A percentile compares a stretch with the other conserved stretches of the same genome.
phyloP scores from a whole-genome alignment of 2,888 invertebrate genomes.

The Cryptocheilus praepositus region DNA sequence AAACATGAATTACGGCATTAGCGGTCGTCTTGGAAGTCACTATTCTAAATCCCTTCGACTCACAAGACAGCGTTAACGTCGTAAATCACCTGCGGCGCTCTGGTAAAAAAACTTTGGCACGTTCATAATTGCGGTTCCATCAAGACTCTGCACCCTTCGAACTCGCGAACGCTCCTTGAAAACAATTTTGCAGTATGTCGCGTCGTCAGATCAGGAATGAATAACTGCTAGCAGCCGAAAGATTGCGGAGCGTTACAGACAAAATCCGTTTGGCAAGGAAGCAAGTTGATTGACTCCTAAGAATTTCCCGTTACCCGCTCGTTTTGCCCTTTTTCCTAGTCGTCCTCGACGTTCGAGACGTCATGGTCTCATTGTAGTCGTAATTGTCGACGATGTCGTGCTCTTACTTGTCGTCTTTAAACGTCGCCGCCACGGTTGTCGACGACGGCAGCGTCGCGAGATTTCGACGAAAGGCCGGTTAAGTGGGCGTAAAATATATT shows the following conservation, averaged over 20 bases:
- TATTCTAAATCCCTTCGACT: constrained; percentile 13
- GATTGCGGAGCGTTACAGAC: constrained; percentile 25
- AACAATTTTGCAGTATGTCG: too few species aligned
- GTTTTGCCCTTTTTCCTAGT: background rate
- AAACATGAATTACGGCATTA: constrained; percentile 34
- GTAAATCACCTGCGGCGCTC: constrained; percentile 29
- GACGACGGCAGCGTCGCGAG: background rate
- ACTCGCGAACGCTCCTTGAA: too few species aligned
- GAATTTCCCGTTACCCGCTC: background rate
- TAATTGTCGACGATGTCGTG: constrained; percentile 19
- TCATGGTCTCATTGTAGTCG: background rate
- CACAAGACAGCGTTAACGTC: constrained; percentile 14
- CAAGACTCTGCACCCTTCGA: background rate
- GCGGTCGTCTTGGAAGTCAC: constrained; percentile 7
- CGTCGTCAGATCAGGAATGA: too few species aligned
- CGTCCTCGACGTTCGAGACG: constrained; percentile 3
- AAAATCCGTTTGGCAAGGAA: background rate
- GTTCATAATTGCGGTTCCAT: constrained; percentile 28
- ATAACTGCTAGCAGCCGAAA: too few species aligned
- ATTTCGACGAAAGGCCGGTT: constrained; percentile 6
- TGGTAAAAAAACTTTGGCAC: background rate
- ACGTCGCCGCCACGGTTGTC: constrained; percentile 13
- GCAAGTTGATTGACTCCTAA: too few species aligned
- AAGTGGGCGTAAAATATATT: constrained; percentile 33
- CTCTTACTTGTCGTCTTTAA: constrained; percentile 21